Base-by-base conservation (phyloP, 2,113 vertebrate genomes). In the Crocuta crocuta region DNA sequence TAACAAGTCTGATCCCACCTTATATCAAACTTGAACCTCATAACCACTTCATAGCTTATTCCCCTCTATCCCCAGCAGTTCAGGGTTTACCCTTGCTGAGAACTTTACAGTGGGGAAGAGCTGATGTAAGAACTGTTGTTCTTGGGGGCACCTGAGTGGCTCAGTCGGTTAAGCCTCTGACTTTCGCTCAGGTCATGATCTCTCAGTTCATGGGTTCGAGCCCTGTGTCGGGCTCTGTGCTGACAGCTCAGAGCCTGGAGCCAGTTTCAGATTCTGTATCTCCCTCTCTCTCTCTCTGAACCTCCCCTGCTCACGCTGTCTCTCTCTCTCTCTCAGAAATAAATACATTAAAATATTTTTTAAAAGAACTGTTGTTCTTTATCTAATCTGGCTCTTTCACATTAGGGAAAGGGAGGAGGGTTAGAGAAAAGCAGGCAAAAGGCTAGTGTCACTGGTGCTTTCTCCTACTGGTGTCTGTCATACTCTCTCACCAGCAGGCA, bases 11-110 rank as follows among this genome's bases (percentile, higher is more conserved):
- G 63, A 65, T 63, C 13, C 28, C 58, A 63, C 15, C 12, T 21
- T 39, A n/a, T 35, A n/a, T 68, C 61, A 83, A 53, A 50, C 35
- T 43, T 71, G 35, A 94, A 28, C 35, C 23, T 66, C 45, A 58
- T 2, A 43, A 31, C 26, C 55, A 85, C 33, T 61, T 35, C 13
- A 24, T 13, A 84, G 21, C 33, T 65, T 91, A 33, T 45, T 6
- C 5, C 5, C 9, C 1, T 28, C 13, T 0, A 24, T 1, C 19
- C 24, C 1, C 19, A 65, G 28, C 43, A 78, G 43, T 10, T 39
- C 43, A 82, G 53, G 68, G 48, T 16, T 91, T 45, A 31, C 12
- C 23, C 33, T 76, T 35, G 11, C n/a, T 92, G 43, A 68, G 85
- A 83, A 79, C 12, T 33, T 58, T 68, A 12, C 10, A 28, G 31